phyloP scores from a whole-genome alignment of 2,113 vertebrate species.

The Dascyllus trimaculatus region DNA sequence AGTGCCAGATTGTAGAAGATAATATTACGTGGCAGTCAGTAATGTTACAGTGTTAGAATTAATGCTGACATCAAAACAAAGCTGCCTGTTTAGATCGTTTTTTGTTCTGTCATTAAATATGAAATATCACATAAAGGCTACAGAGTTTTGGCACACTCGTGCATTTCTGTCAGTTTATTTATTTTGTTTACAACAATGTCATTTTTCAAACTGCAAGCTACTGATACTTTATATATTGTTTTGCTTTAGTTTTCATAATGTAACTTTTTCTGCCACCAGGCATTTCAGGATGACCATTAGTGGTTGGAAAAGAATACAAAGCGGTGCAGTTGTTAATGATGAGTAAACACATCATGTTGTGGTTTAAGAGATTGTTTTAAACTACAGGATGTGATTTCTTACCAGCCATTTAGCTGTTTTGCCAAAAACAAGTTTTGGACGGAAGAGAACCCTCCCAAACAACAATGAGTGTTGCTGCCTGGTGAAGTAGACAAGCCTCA shows the following conservation, averaged over 20 bases:
- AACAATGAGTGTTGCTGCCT: constrained; percentile 16
- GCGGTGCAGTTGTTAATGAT: constrained; percentile 21
- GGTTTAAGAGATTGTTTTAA: constrained; percentile 5
- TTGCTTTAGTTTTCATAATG: background rate
- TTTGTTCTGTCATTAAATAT: constrained; percentile 6
- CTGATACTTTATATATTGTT: background rate
- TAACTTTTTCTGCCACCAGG: background rate
- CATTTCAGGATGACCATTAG: constrained; percentile 5
- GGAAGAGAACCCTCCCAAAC: constrained; percentile 13
- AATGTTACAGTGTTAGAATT: constrained; percentile 3
- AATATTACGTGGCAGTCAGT: background rate
- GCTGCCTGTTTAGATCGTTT: background rate
- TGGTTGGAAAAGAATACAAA: constrained; percentile 11
- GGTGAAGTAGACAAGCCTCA: constrained; percentile 33
- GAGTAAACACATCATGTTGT: constrained; percentile 3
- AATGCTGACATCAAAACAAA: constrained; percentile 18
- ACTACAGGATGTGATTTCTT: constrained; percentile 12
- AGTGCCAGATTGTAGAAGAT: background rate
- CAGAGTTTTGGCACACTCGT: background rate
- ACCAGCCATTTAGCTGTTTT: constrained; percentile 17
- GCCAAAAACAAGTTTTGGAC: constrained; percentile 34
- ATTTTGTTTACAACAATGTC: background rate
- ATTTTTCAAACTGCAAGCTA: background rate
- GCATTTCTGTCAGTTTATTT: constrained; percentile 9
- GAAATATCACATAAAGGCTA: constrained; percentile 8